These are phyloP conservation scores for Embiotoca jacksoni DNA, from an alignment of 2,113 vertebrate genomes.

Conservation along the genomic window DNA sequence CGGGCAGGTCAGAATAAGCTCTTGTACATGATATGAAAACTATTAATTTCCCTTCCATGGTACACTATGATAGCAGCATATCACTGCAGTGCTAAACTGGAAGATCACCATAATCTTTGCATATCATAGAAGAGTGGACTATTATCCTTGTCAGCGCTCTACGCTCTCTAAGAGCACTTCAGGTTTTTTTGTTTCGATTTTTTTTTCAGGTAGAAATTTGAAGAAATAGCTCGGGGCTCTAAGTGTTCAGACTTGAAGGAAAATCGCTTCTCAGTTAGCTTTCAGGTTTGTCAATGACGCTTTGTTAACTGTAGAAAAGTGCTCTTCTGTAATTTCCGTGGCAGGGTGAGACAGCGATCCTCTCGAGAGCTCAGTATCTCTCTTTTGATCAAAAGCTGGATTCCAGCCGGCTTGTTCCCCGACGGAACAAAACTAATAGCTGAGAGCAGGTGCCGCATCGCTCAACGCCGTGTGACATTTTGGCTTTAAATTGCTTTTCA, in stretches of 20 bases:
- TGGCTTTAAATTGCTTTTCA: slow-evolving; percentile 22
- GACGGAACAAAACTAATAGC: neutral
- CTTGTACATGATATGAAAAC: no score
- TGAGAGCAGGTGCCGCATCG: neutral
- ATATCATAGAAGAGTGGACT: no score
- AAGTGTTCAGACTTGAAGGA: neutral
- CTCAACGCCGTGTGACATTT: neutral
- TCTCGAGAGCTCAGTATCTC: neutral
- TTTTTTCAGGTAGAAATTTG: neutral
- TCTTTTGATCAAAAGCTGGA: neutral
- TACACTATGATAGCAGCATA: no score
- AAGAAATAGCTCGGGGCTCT: neutral
- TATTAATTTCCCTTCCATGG: no score
- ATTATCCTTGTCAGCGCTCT: no score
- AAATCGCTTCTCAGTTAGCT: neutral
- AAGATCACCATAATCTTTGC: no score
- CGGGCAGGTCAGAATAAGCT: no score
- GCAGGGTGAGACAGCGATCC: neutral
- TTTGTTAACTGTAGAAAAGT: slow-evolving; percentile 5
- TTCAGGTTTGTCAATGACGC: neutral
- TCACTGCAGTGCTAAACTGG: no score
- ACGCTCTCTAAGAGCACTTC: no score
- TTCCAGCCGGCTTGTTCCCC: neutral
- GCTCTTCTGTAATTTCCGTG: neutral
- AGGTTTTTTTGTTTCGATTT: no score